Evolutionary conservation across 2,888 invertebrate genomes (phyloP).

Genomic region (Achlya flavicornis): DNA sequence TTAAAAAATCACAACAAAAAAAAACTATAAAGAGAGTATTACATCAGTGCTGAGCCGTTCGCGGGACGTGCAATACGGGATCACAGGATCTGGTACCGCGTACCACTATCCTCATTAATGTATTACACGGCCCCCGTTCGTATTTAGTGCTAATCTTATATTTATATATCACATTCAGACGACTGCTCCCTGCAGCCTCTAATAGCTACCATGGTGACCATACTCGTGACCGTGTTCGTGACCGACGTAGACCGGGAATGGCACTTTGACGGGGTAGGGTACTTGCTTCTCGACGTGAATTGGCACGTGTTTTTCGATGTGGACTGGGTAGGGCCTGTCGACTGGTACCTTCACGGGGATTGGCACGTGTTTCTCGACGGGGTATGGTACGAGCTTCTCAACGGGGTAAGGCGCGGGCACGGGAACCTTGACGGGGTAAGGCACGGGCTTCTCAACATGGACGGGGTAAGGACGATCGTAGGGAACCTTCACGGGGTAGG

Average conservation of each 20-base stretch:
- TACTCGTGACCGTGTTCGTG: slow-evolving; percentile 77
- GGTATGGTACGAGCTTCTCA: slow-evolving; percentile 85
- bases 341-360: slow-evolving; percentile 87
- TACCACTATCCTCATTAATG: slow-evolving; percentile 50
- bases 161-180: slow-evolving; percentile 82
- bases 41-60: slow-evolving; percentile 67
- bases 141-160: slow-evolving; percentile 77
- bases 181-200: slow-evolving; percentile 81
- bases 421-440: slow-evolving; percentile 86
- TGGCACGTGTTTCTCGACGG: slow-evolving; percentile 87
- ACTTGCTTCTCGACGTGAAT: slow-evolving; percentile 85
- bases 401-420: slow-evolving; percentile 87
- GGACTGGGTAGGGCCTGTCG: slow-evolving; percentile 85
- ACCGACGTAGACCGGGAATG: slow-evolving; percentile 79
- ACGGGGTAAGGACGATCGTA: slow-evolving; percentile 83
- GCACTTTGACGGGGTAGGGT: slow-evolving; percentile 86
- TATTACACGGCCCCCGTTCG: slow-evolving; percentile 62
- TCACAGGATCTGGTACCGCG: slow-evolving; percentile 47
- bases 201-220: slow-evolving; percentile 81
- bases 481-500: slow-evolving; percentile 85
- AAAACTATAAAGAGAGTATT: slow-evolving; percentile 67
- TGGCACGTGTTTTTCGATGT: slow-evolving; percentile 87
- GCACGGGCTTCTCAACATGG: slow-evolving; percentile 73
- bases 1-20: slow-evolving; percentile 65
- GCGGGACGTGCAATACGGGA: slow-evolving; percentile 54